A percentile compares a stretch with the other conserved stretches of the same genome.
phyloP scores from a whole-genome alignment of 2,888 invertebrate genomes.

The Proisotoma minuta region DNA sequence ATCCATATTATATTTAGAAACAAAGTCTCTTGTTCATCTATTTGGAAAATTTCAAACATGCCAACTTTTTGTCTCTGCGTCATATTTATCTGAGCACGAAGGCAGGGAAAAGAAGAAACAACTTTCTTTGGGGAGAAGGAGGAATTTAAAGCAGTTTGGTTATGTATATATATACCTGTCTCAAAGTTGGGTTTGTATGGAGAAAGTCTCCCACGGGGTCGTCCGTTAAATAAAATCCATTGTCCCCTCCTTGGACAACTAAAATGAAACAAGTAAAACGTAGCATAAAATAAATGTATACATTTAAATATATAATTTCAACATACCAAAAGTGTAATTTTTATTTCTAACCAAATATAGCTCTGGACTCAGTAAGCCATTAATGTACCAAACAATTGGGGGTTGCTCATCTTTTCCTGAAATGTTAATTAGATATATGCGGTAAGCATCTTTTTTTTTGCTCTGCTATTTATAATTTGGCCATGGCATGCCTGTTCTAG shows the following conservation, averaged over 20 bases:
- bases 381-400: constrained; percentile 74
- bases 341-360: constrained; percentile 64
- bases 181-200: too few species aligned
- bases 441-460: neutral
- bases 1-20: too few species aligned
- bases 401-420: constrained; percentile 22
- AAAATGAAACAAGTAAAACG: constrained; percentile 50
- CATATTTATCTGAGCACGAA: too few species aligned
- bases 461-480: neutral
- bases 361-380: constrained; percentile 83
- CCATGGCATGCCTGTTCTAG: constrained; percentile 56
- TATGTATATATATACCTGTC: too few species aligned
- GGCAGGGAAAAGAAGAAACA: too few species aligned
- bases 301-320: neutral
- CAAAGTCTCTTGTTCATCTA: too few species aligned
- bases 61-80: too few species aligned
- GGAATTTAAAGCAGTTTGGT: too few species aligned
- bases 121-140: too few species aligned
- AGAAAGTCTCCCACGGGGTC: constrained; percentile 86
- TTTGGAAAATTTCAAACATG: too few species aligned
- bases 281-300: neutral
- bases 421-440: neutral
- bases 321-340: constrained; percentile 39
- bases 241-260: constrained; percentile 75
- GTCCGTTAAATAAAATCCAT: constrained; percentile 81